Evolutionary conservation across 1,140 invertebrate species (phyloP), one percentile per base, ranked within the genome.

Genomic region (Acromyrmex echinatior): DNA sequence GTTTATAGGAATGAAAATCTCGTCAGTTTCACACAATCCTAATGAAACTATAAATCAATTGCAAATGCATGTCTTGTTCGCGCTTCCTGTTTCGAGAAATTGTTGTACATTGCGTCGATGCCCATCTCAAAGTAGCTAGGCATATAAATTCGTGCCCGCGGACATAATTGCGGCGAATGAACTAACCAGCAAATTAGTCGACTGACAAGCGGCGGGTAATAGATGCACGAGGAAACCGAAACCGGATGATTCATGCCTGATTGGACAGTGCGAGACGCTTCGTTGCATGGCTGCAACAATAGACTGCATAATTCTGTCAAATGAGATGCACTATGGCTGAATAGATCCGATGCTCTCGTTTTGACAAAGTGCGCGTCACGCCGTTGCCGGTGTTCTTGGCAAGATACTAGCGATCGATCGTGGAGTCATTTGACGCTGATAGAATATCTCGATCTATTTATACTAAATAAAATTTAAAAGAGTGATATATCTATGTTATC

Each of bases 241-340:
- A 91, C 90, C 90, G 90, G 87, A 91, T 91, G 90, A 91, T 91
- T 91, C 90, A 91, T 91, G 90, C 90, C 88, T 91, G 90, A 91
- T 91, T 90, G 90, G 79, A 91, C 87, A 84, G 85, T 85, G 77
- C 85, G 90, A 91, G 90, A 91, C 86, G 90, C 90, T 91, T 87
- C 90, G 90, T 91, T 89, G 90, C 76, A 56, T 84, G 76, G 45
- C 73, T 45, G 65, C 79, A 87, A 91, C 90, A 91, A 91, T 91
- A 82, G 90, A 87, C 80, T 87, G 87, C 81, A 91, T 91, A 91
- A 91, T 91, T 91, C 87, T 71, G 76, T 73, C 80, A 88, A 91
- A 91, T 87, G 87, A 89, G 90, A 91, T 86, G 88, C 82, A 71
- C 65, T 73, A 49, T 65, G 89, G 74, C 78, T 86, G 86, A 90